Evolutionary conservation across 2,113 vertebrate species (phyloP).

Genomic region (Oreochromis aureus): DNA sequence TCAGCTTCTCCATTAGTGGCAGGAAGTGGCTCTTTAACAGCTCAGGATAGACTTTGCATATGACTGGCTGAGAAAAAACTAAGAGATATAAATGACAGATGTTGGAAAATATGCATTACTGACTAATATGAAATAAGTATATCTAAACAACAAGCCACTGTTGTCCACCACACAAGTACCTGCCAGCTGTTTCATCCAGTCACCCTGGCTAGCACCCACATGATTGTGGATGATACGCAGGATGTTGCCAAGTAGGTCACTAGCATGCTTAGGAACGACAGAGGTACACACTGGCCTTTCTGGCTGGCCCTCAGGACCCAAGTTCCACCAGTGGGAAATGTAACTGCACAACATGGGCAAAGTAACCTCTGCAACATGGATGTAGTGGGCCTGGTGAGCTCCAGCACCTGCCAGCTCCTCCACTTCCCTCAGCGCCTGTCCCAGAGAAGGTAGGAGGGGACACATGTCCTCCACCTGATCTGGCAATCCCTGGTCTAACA

Average conservation of each 20-base stretch:
- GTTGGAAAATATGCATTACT: not conserved
- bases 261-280: constrained; percentile 80
- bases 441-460: constrained; percentile 82
- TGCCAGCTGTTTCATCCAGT: constrained; percentile 92
- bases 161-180: constrained; percentile 61
- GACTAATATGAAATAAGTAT: not conserved
- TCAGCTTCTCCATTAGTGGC: constrained; percentile 93
- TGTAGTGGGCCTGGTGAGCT: constrained; percentile 82
- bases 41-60: constrained; percentile 78
- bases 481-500: constrained; percentile 75
- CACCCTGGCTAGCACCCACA: constrained; percentile 85
- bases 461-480: constrained; percentile 75
- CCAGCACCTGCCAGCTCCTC: constrained; percentile 77
- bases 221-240: constrained; percentile 88
- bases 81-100: not conserved
- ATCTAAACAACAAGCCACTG: not conserved
- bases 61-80: constrained; percentile 93
- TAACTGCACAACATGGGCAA: constrained; percentile 92
- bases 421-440: constrained; percentile 82
- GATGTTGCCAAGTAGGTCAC: constrained; percentile 85
- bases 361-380: constrained; percentile 85
- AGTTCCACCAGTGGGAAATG: constrained; percentile 84
- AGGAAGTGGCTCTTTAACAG: constrained; percentile 91
- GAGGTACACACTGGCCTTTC: constrained; percentile 73
- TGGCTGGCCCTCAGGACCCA: constrained; percentile 71